A percentile compares a stretch with the other conserved stretches of the same genome.
phyloP scores from a whole-genome alignment of 1,140 invertebrate species.

The Oryzaephilus surinamensis region DNA sequence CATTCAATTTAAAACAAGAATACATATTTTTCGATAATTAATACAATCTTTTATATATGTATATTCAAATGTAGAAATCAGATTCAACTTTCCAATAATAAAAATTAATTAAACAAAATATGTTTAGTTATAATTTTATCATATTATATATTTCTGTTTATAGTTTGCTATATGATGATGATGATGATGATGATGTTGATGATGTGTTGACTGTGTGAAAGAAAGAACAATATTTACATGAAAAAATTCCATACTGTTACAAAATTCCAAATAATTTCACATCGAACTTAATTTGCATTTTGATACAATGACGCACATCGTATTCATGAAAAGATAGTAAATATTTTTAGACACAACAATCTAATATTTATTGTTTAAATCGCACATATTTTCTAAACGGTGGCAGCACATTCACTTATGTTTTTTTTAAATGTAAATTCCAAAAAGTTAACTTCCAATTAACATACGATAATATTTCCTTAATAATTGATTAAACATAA shows the following conservation, averaged over 20 bases:
- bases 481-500: too few relatives aligned
- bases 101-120: too few relatives aligned
- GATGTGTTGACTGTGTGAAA: neutral
- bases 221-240: too few relatives aligned
- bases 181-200: neutral
- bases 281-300: constrained; percentile 9
- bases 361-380: constrained; percentile 27
- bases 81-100: too few relatives aligned
- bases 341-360: constrained; percentile 35
- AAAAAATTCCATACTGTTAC: neutral
- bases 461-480: too few relatives aligned
- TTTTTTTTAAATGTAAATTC: too few relatives aligned
- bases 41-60: too few relatives aligned
- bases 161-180: neutral
- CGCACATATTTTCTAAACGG: constrained; percentile 29
- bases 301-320: constrained; percentile 20
- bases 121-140: too few relatives aligned
- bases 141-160: too few relatives aligned
- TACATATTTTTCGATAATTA: too few relatives aligned
- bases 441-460: too few relatives aligned
- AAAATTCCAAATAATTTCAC: constrained; percentile 3
- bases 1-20: neutral
- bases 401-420: constrained; percentile 26
- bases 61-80: too few relatives aligned
- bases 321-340: constrained; percentile 30